A percentile compares a stretch with the other conserved stretches of the same genome.
These are phyloP conservation scores for Vidua macroura DNA, from an alignment of 2,113 vertebrate species.

Conservation along the genomic window DNA sequence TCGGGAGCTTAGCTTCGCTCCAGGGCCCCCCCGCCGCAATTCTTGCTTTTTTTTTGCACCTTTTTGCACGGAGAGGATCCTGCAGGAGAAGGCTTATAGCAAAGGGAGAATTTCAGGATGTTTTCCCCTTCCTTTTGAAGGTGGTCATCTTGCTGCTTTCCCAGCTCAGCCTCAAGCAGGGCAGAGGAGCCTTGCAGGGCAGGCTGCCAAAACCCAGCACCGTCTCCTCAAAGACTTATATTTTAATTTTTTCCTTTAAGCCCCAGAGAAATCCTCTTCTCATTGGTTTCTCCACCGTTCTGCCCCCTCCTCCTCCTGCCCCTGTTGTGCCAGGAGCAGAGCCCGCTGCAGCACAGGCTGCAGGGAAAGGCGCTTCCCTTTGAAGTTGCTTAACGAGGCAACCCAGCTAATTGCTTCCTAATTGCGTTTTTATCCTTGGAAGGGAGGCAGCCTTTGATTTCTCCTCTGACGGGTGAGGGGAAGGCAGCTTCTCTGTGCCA, in stretches of 20 bases:
- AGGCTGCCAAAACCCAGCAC: background rate
- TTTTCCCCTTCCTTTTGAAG: background rate
- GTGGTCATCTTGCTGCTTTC: background rate
- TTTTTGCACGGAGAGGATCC: background rate
- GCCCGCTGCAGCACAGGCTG: slow-evolving; percentile 9
- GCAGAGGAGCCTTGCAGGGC: background rate
- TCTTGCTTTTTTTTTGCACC: background rate
- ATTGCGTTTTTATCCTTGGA: slow-evolving; percentile 65
- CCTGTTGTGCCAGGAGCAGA: slow-evolving; percentile 54
- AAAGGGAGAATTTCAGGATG: background rate
- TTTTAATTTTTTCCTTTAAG: background rate
- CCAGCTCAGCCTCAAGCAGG: background rate
- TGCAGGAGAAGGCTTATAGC: background rate
- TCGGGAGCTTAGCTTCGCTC: background rate
- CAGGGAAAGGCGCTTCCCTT: slow-evolving; percentile 46
- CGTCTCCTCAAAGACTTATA: background rate
- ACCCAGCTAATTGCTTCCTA: slow-evolving; percentile 70
- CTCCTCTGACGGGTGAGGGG: slow-evolving; percentile 1
- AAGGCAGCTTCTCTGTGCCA: background rate
- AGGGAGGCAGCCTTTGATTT: slow-evolving; percentile 67
- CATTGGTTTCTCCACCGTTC: background rate
- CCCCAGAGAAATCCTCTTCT: background rate
- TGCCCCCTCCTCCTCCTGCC: background rate
- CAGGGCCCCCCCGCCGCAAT: background rate
- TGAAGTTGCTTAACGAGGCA: slow-evolving; percentile 68